These are phyloP conservation scores for Coccyzus lansbergi DNA, from an alignment of 2,797 vertebrate species.

Conservation along the genomic window DNA sequence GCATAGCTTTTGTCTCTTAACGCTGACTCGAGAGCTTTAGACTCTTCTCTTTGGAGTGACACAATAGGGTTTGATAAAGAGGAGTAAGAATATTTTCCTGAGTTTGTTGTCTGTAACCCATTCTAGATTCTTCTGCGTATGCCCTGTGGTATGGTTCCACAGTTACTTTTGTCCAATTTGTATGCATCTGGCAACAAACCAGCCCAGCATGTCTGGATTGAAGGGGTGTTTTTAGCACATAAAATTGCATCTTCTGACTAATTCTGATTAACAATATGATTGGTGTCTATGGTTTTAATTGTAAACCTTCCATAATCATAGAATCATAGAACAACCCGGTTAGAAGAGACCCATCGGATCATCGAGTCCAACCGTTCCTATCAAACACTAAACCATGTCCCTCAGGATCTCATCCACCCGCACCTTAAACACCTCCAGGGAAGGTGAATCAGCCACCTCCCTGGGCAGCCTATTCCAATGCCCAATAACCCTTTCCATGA, in stretches of 20 bases:
- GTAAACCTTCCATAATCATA: background rate
- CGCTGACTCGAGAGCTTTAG: background rate
- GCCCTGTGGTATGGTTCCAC: background rate
- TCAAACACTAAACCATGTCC: too few relatives aligned
- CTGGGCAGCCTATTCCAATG: too few relatives aligned
- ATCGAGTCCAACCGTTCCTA: too few relatives aligned
- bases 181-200: background rate
- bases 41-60: background rate
- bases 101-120: background rate
- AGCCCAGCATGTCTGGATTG: background rate
- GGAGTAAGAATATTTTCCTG: background rate
- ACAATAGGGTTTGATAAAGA: background rate
- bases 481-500: too few relatives aligned
- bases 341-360: too few relatives aligned
- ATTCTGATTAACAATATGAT: background rate
- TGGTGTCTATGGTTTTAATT: background rate
- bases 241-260: background rate
- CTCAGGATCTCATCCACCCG: too few relatives aligned
- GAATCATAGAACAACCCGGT: too few relatives aligned
- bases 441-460: too few relatives aligned
- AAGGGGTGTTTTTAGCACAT: background rate
- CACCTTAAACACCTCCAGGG: too few relatives aligned
- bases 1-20: background rate
- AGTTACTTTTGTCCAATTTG: background rate
- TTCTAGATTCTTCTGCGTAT: background rate